Evolutionary conservation across 2,113 vertebrate species (phyloP), one percentile per base, ranked within the genome.

Genomic region (Campylorhamphus procurvoides): DNA sequence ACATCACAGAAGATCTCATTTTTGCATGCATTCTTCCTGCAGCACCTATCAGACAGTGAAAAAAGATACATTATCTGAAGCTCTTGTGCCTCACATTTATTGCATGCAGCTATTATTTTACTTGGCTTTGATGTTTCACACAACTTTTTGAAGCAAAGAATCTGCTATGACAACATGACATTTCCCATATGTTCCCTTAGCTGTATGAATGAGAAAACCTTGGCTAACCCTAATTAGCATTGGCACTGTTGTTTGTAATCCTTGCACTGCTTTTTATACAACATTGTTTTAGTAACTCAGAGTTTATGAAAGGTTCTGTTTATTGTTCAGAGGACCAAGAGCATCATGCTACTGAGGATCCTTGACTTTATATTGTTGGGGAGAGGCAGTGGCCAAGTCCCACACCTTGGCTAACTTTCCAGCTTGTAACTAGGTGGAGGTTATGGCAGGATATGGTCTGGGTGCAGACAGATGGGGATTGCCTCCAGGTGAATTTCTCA

Each of bases 111-210:
- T 93, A 95, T 92, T 91, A 94, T 94, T 92, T 95, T 40, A 81
- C 50, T 88, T 71, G 50, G 27, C 72, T 96, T 95, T 96, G 79
- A 92, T 88, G 75, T 90, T 96, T 95, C 88, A 42, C 42, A 56
- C 82, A 94, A 86, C 55, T 86, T 96, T 84, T 59, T 75, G 78
- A 95, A 92, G 92, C 72, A 92, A 94, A 96, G 75, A 86, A 68
- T 96, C 79, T 88, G 10, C 60, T 77, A n/a, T 84, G 92, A 93
- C 91, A 91, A 77, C 24, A 74, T 83, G 79, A 90, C 79, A 80
- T 86, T 93, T 91, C 60, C 93, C 95, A 92, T 95, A 96, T 95
- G 92, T 52, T 91, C 60, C 19, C 42, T 74, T 84, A 81, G 75
- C 31, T 84, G 67, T 69, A 86, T 56, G 72, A 93, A 94, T 90